Evolutionary conservation across 1,140 invertebrate genomes (phyloP).

Genomic region (Chymomyza costata): DNA sequence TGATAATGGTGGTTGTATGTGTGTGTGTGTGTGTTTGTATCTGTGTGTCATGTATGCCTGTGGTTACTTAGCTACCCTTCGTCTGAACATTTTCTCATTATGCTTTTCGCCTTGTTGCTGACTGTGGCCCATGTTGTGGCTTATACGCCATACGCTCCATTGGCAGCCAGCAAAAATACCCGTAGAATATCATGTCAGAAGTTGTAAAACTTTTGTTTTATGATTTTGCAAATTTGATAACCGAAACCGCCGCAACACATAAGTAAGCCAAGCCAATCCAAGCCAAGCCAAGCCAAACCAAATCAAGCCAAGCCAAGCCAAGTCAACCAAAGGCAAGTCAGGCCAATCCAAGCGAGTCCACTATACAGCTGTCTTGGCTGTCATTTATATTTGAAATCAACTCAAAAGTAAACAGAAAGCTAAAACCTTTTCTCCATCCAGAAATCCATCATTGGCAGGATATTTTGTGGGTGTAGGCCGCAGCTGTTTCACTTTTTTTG

Average conservation of each 20-base stretch:
- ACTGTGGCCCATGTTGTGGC: too few relatives aligned
- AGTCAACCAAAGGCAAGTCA: too few relatives aligned
- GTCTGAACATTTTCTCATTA: conserved; percentile 8
- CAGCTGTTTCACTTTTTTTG: too few relatives aligned
- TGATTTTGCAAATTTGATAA: conserved; percentile 45
- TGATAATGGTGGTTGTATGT: conserved; percentile 12
- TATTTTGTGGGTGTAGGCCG: too few relatives aligned
- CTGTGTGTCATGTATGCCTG: too few relatives aligned
- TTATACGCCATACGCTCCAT: conserved; percentile 12
- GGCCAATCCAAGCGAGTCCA: too few relatives aligned
- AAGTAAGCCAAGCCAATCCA: too few relatives aligned
- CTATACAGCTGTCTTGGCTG: not conserved
- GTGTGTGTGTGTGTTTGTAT: not conserved
- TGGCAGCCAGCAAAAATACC: conserved; percentile 8
- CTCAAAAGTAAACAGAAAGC: conserved; percentile 7
- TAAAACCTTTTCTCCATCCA: conserved; percentile 14
- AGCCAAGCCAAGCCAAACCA: too few relatives aligned
- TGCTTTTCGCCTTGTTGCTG: too few relatives aligned
- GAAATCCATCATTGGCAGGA: too few relatives aligned
- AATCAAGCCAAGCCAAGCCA: too few relatives aligned
- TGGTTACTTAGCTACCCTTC: conserved; percentile 34
- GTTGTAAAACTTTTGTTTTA: conserved; percentile 40
- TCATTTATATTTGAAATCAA: conserved; percentile 16
- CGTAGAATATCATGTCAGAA: conserved; percentile 42
- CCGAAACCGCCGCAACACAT: not conserved